These are phyloP conservation scores for Brachyptera putata DNA, from an alignment of 2,888 invertebrate genomes.

Conservation along the genomic window DNA sequence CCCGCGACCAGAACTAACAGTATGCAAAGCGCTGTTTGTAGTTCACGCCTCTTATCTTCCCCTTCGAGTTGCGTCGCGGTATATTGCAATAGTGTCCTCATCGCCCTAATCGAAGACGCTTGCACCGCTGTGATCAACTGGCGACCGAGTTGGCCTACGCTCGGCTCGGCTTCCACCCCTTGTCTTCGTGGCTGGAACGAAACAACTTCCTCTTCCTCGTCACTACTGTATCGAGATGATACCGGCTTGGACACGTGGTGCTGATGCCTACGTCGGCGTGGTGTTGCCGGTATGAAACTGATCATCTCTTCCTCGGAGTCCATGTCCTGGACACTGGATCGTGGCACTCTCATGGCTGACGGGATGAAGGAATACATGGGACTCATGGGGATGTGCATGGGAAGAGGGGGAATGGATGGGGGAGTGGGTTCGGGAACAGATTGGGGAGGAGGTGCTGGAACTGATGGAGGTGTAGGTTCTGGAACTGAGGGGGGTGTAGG, in stretches of 20 bases:
- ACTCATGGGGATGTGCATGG: slow-evolving; percentile 22
- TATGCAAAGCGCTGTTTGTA: slow-evolving; percentile 72
- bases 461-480: slow-evolving; percentile 9
- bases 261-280: slow-evolving; percentile 25
- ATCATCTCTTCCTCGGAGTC: slow-evolving; percentile 31
- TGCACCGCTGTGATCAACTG: slow-evolving; percentile 61
- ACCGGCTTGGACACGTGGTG: slow-evolving; percentile 19
- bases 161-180: slow-evolving; percentile 34
- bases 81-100: slow-evolving; percentile 29
- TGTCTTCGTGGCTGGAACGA: slow-evolving; percentile 38
- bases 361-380: slow-evolving; percentile 26
- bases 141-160: slow-evolving; percentile 62
- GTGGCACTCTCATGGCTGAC: slow-evolving; percentile 24
- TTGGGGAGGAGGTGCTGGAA: background rate
- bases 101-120: slow-evolving; percentile 47
- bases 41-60: slow-evolving; percentile 57
- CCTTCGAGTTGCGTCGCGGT: slow-evolving; percentile 46
- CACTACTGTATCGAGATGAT: slow-evolving; percentile 28
- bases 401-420: slow-evolving; percentile 12
- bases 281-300: slow-evolving; percentile 18
- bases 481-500: slow-evolving; percentile 20
- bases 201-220: slow-evolving; percentile 38
- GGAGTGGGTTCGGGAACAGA: background rate
- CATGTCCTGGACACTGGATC: slow-evolving; percentile 23
- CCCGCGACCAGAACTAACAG: slow-evolving; percentile 74